A percentile compares a stretch with the other conserved stretches of the same genome.
These are phyloP conservation scores for Chloroclysta siterata DNA, from an alignment of 2,888 invertebrate species.

Conservation along the genomic window DNA sequence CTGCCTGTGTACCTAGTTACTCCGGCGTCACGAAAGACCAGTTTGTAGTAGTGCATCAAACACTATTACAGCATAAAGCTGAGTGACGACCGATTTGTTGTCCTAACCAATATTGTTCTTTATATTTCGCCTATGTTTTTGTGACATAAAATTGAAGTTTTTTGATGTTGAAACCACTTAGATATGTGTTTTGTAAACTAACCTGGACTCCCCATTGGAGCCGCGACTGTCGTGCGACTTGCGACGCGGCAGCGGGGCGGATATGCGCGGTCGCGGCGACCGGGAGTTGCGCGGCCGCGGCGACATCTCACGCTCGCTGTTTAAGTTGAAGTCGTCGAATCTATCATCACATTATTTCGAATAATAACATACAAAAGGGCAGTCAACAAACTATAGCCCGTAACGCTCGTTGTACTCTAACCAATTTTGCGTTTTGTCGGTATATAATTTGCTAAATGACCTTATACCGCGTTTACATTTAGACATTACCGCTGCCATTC, in stretches of 20 bases:
- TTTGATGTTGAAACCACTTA: too few relatives aligned
- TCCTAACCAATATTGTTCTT: too few relatives aligned
- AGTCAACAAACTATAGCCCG: background rate
- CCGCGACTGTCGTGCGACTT: slow-evolving; percentile 73
- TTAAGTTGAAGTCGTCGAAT: slow-evolving; percentile 82
- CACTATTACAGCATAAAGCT: too few relatives aligned
- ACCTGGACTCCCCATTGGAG: slow-evolving; percentile 75
- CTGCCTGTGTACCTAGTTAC: too few relatives aligned
- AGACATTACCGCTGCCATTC: too few relatives aligned
- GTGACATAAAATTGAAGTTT: too few relatives aligned
- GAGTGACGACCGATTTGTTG: too few relatives aligned
- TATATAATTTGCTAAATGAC: background rate
- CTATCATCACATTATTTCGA: slow-evolving; percentile 50
- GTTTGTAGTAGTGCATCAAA: too few relatives aligned
- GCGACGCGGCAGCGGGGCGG: slow-evolving; percentile 57
- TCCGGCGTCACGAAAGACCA: too few relatives aligned
- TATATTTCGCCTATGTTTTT: too few relatives aligned
- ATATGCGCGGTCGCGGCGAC: slow-evolving; percentile 58
- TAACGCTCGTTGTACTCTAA: background rate
- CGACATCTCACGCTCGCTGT: slow-evolving; percentile 78
- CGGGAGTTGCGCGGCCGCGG: slow-evolving; percentile 67
- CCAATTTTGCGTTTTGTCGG: too few relatives aligned
- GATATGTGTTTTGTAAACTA: background rate
- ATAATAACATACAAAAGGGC: slow-evolving; percentile 4
- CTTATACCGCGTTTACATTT: too few relatives aligned